Evolutionary conservation across 2,888 invertebrate species (phyloP).

Genomic region (Sinopyrophorus schimmeli): DNA sequence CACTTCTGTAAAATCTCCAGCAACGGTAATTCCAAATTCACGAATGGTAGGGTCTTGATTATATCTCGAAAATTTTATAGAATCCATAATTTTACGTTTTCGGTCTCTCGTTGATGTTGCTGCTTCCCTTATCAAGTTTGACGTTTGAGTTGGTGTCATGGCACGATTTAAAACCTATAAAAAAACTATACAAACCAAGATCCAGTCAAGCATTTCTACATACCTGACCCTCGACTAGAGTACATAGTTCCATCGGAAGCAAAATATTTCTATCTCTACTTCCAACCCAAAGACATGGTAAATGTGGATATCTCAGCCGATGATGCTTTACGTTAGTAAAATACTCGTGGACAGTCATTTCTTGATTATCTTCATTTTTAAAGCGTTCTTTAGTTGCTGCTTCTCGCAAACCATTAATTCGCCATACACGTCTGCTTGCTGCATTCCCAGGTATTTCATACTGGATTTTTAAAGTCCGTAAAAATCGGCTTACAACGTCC

Average conservation of each 20-base stretch:
- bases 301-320: conserved; percentile 62
- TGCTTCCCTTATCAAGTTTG: conserved; percentile 83
- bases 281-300: conserved; percentile 83
- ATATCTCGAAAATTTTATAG: conserved; percentile 53
- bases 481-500: conserved; percentile 17
- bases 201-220: no score
- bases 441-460: conserved; percentile 56
- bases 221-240: conserved; percentile 74
- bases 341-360: conserved; percentile 57
- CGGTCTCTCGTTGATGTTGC: conserved; percentile 80
- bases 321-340: conserved; percentile 50
- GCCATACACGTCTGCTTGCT: conserved; percentile 52
- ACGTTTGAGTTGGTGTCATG: conserved; percentile 80
- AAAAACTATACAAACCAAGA: neutral
- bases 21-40: conserved; percentile 82
- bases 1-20: conserved; percentile 73
- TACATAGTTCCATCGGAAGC: conserved; percentile 83
- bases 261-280: conserved; percentile 59
- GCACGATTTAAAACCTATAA: conserved; percentile 68
- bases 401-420: conserved; percentile 54
- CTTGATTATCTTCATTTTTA: conserved; percentile 39
- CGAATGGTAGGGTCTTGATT: conserved; percentile 62
- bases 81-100: conserved; percentile 76
- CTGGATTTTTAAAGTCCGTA: conserved; percentile 50
- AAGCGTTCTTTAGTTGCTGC: conserved; percentile 53